Percentiles rank a stretch among this genome's conserved stretches.
Evolutionary conservation across 2,113 vertebrate genomes (phyloP).

Genomic region (Microtus montanus): DNA sequence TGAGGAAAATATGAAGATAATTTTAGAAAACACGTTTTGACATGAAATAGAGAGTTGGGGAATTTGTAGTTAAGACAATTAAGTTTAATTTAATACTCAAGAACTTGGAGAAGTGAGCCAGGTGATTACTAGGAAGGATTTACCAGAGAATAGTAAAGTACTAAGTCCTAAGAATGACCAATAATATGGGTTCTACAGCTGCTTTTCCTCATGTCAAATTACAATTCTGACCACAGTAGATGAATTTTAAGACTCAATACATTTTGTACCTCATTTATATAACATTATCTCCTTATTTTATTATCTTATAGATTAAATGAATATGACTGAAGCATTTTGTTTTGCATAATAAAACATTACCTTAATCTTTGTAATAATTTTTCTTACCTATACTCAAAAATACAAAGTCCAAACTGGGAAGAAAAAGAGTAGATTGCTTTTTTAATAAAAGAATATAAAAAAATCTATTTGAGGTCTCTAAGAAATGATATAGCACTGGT

Average conservation of each 20-base stretch:
- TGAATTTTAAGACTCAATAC: neutral
- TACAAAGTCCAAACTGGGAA: neutral
- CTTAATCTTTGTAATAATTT: neutral
- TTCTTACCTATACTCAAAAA: neutral
- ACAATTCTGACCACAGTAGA: neutral
- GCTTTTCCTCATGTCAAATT: neutral
- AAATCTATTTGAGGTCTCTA: neutral
- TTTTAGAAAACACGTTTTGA: neutral
- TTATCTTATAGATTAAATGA: neutral
- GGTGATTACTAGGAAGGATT: neutral
- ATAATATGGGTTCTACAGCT: neutral
- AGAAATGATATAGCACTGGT: neutral
- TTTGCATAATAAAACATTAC: neutral
- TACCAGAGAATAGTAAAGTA: neutral
- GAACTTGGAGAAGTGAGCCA: neutral
- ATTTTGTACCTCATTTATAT: neutral
- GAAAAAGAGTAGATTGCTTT: neutral
- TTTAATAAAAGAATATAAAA: neutral
- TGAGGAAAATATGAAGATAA: neutral
- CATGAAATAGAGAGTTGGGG: neutral
- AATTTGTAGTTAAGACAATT: neutral
- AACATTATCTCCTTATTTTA: neutral
- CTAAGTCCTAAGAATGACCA: neutral
- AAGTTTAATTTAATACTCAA: neutral
- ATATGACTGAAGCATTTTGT: neutral